Base-by-base conservation (phyloP, 2,797 vertebrate species). In the Pseudomugil gertrudae region DNA sequence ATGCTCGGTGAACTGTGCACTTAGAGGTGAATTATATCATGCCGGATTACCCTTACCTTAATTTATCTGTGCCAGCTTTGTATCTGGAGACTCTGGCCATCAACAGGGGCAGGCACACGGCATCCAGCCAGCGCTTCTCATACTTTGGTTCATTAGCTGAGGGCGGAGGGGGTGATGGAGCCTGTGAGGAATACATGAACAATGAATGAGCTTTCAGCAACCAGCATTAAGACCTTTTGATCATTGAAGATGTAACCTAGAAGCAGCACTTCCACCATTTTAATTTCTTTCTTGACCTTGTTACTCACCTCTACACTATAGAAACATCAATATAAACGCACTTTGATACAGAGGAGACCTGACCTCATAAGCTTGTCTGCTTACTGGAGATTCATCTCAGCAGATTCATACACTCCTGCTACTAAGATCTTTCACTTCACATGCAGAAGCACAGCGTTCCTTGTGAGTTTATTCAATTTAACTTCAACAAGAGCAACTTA, bases 51-150 rank as follows among this genome's bases (percentile, higher is more conserved):
- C 84, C 83, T 86, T 92, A 98, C 97, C 97, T 97, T 94, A 95
- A 94, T 92, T 95, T 95, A 84, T 96, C 93, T 53, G 90, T 91
- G 92, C 94, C 95, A 47, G 94, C 88, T 93, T 94, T 96, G 92
- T 94, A 95, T 89, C 95, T 94, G n/a, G 95, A 97, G 91, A 98
- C 95, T 80, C 95, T 95, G 89, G 96, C 95, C 95, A 97, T 94
- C 72, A 92, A 91, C 91, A 98, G 77, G 84, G 96, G 95, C 85
- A 98, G 84, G 24, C 92, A 95, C 83, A 95, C 88, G 17, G 94
- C 84, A 62, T 98, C 97, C 74, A 97, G 88, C 97, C 97, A 98
- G 83, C 92, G 95, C 88, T 97, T 98, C 93, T 98, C 95, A 0
- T 97, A 98, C 92, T 95, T 96, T 92, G 95, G 95, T 93, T 96